Evolutionary conservation across 2,113 vertebrate genomes (phyloP), one percentile per base, ranked within the genome.

Genomic region (Alligator sinensis): DNA sequence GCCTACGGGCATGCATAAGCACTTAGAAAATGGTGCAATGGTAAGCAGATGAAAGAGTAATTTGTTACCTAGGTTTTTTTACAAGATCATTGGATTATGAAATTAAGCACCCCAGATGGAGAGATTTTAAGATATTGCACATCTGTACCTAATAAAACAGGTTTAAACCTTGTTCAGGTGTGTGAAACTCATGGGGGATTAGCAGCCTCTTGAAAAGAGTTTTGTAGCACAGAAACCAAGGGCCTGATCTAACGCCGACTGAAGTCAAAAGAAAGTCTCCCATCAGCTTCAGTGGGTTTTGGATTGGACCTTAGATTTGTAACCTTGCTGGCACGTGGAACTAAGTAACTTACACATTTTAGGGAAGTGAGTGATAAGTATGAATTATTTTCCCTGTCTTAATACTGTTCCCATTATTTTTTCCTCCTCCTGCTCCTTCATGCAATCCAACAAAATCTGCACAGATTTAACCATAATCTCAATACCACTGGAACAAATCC

Each of bases 21-120:
- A 59, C 34, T 22, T 57, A 86, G 59, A 83, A 58, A 58, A 6
- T 16, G 28, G 77, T 47, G 87, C 55, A 91, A 63, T 12, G 55
- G 27, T 47, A 55, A 93, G 24, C 84, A 91, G 80, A 75, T 82
- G 72, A 90, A 85, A 81, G 63, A 90, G 38, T 77, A 82, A 91
- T 91, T 94, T 93, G 80, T 93, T 94, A 91, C 58, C 64, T n/a
- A 72, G 77, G 55, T 91, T 77, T 96, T 90, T 81, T 93, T 86
- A 68, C 4, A 2, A 4, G 87, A 60, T 19, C 74, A 38, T 80
- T 92, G 87, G 77, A 84, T 96, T 94, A 54, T 4, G 0, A 66
- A n/a, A 57, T 70, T 47, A 93, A 79, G 27, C 18, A 77, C 47
- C 75, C 87, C 58, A 87, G 80, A 75, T 81, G 70, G n/a, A 64